phyloP scores from a whole-genome alignment of 2,888 invertebrate species.

The Taenaris catops region DNA sequence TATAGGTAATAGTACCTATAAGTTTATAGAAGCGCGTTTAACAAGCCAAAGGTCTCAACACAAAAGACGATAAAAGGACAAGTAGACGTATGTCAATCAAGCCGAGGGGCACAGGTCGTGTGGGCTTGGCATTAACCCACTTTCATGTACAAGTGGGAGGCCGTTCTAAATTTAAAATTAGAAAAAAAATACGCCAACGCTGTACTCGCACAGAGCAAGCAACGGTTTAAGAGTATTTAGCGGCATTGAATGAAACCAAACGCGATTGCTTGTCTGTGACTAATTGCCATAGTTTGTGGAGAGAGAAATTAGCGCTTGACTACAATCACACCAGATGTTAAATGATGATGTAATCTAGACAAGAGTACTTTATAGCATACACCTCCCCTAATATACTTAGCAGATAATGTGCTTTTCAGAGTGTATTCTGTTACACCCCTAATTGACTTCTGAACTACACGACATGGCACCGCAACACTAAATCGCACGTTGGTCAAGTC shows the following conservation, averaged over 20 bases:
- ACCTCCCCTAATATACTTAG: no score
- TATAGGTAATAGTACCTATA: no score
- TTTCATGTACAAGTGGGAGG: conserved; percentile 65
- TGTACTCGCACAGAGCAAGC: conserved; percentile 45
- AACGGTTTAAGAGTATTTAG: conserved; percentile 47
- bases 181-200: conserved; percentile 49
- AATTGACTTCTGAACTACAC: no score
- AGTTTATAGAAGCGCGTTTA: no score
- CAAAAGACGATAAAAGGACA: conserved; percentile 15
- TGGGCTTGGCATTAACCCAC: conserved; percentile 76
- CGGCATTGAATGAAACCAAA: conserved; percentile 24
- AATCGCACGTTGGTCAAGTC: no score
- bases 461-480: no score
- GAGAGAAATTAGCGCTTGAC: no score
- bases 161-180: conserved; percentile 62
- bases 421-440: no score
- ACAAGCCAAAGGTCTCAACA: conserved; percentile 5
- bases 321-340: no score
- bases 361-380: no score
- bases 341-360: no score
- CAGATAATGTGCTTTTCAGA: no score
- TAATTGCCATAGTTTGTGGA: conserved; percentile 10
- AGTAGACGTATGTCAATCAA: conserved; percentile 50
- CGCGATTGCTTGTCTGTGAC: conserved; percentile 15
- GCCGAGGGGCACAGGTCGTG: conserved; percentile 50